phyloP scores from a whole-genome alignment of 2,888 invertebrate genomes.

The Vesta saturnalis region DNA sequence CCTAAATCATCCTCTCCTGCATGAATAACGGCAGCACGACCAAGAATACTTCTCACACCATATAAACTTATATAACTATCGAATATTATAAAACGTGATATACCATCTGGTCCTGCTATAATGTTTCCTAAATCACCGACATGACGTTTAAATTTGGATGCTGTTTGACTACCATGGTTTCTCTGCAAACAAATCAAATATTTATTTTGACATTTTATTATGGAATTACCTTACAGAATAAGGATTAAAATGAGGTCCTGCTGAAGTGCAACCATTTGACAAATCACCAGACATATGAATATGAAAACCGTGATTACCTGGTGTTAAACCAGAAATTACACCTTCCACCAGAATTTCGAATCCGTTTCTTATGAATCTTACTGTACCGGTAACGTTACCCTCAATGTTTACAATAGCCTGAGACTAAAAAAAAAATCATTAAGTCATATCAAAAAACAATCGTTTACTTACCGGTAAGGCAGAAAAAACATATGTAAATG shows the following conservation, averaged over 20 bases:
- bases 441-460: too few relatives aligned
- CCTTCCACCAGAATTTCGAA: slow-evolving; percentile 71
- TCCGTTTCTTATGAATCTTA: slow-evolving; percentile 69
- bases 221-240: slow-evolving; percentile 75
- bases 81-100: slow-evolving; percentile 69
- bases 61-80: slow-evolving; percentile 73
- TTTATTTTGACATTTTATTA: slow-evolving; percentile 29
- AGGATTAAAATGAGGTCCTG: slow-evolving; percentile 85
- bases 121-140: slow-evolving; percentile 90
- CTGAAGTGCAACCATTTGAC: slow-evolving; percentile 66
- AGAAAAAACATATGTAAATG: too few relatives aligned
- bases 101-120: slow-evolving; percentile 66
- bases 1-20: slow-evolving; percentile 80
- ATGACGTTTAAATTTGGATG: slow-evolving; percentile 76
- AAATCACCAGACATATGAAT: slow-evolving; percentile 75
- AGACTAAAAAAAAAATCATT: too few relatives aligned
- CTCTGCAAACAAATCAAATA: slow-evolving; percentile 65
- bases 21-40: slow-evolving; percentile 83
- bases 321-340: slow-evolving; percentile 67
- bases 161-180: slow-evolving; percentile 78
- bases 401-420: slow-evolving; percentile 42
- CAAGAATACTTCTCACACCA: slow-evolving; percentile 75
- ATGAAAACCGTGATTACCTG: slow-evolving; percentile 79
- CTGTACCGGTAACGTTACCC: slow-evolving; percentile 48
- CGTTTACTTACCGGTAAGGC: too few relatives aligned